A percentile compares a stretch with the other conserved stretches of the same genome.
Conservation (phyloP, 2,888 invertebrate species). For the Tetropium fuscum region DNA sequence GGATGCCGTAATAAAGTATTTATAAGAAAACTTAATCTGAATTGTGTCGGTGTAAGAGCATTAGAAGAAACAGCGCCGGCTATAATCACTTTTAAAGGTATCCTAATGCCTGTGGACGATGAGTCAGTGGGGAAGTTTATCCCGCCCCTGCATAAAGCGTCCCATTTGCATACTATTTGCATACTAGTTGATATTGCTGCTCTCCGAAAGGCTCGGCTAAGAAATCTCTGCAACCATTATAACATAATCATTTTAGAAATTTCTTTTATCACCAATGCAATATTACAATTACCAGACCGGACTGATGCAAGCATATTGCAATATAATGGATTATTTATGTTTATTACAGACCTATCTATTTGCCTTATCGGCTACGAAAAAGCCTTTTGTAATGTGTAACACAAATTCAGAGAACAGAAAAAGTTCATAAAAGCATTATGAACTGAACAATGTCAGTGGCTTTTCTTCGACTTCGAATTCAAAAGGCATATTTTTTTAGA, state of each 20-base stretch:
- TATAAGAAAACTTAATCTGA: slow-evolving; percentile 40
- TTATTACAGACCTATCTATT: too few relatives aligned
- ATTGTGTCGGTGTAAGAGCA: slow-evolving; percentile 45
- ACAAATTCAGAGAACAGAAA: too few relatives aligned
- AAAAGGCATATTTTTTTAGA: too few relatives aligned
- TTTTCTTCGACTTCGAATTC: too few relatives aligned
- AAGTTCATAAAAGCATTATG: too few relatives aligned
- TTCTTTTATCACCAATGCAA: too few relatives aligned
- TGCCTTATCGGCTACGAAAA: too few relatives aligned
- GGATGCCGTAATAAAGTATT: slow-evolving; percentile 37
- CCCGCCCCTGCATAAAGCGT: slow-evolving; percentile 45
- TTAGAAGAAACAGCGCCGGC: slow-evolving; percentile 48
- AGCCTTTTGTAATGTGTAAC: too few relatives aligned
- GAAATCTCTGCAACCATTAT: slow-evolving; percentile 23
- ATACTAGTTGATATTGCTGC: slow-evolving; percentile 42
- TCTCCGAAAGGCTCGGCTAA: slow-evolving; percentile 18
- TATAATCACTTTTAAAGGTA: slow-evolving; percentile 52
- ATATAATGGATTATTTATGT: too few relatives aligned
- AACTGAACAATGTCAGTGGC: too few relatives aligned
- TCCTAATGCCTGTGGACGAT: slow-evolving; percentile 48
- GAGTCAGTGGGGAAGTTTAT: slow-evolving; percentile 50
- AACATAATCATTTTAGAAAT: slow-evolving; percentile 22
- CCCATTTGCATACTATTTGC: slow-evolving; percentile 53
- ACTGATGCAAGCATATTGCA: too few relatives aligned
- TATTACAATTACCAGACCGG: too few relatives aligned